Percentiles rank a stretch among this genome's conserved stretches.
phyloP scores from a whole-genome alignment of 2,113 vertebrate genomes.

The Vulpes vulpes region DNA sequence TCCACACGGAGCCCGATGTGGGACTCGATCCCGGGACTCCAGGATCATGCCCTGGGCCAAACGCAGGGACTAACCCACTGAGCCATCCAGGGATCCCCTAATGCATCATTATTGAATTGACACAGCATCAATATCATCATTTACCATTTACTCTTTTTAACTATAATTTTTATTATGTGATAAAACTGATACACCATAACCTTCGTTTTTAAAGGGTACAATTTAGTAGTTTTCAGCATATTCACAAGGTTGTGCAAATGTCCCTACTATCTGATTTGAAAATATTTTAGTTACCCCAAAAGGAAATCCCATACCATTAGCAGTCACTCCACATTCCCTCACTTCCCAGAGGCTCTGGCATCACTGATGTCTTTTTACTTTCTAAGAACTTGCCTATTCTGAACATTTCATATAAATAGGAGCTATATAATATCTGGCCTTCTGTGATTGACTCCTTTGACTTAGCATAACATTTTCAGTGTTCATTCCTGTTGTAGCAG shows the following conservation, averaged over 20 bases:
- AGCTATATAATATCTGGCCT: background rate
- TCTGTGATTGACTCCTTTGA: background rate
- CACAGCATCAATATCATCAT: background rate
- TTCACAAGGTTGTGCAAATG: background rate
- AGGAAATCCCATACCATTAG: background rate
- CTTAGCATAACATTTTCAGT: background rate
- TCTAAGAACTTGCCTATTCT: background rate
- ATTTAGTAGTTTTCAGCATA: background rate
- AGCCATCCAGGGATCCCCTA: too few relatives aligned
- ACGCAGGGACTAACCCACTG: too few relatives aligned
- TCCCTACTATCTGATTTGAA: background rate
- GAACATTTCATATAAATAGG: background rate
- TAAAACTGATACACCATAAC: background rate
- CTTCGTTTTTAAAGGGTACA: background rate
- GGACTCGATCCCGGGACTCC: too few relatives aligned
- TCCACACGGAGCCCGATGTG: too few relatives aligned
- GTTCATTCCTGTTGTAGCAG: background rate
- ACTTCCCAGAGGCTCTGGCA: too few relatives aligned
- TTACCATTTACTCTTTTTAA: background rate
- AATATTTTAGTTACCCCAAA: background rate
- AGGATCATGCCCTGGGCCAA: too few relatives aligned
- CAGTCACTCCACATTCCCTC: background rate
- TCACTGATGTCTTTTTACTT: background rate
- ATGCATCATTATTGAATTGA: background rate
- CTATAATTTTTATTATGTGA: background rate